Conservation (phyloP, 2,113 vertebrate species). For the Indicator maculatus region DNA sequence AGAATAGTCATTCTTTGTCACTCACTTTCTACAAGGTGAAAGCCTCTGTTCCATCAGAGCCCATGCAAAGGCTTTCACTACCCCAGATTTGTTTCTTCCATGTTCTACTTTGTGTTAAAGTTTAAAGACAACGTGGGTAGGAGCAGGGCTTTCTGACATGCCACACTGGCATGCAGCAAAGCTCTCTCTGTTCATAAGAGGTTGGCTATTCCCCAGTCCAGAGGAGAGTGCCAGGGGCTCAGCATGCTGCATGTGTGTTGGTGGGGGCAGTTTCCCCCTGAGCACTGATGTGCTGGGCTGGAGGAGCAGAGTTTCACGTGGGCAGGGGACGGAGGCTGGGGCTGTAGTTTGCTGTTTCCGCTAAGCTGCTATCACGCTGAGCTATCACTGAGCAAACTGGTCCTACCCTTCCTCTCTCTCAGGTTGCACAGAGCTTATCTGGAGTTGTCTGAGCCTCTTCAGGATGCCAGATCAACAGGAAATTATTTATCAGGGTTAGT, state of each 20-base stretch:
- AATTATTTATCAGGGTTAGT: neutral
- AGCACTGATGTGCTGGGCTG: neutral
- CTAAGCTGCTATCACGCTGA: neutral
- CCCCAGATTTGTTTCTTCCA: neutral
- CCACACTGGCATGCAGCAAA: neutral
- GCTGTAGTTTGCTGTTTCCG: neutral
- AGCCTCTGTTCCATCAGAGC: neutral
- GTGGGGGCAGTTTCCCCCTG: neutral
- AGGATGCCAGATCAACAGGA: neutral
- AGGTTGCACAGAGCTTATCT: neutral
- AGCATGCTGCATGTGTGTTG: accelerated
- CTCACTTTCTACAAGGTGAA: neutral
- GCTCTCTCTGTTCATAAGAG: neutral
- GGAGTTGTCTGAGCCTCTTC: neutral
- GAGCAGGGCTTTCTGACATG: neutral
- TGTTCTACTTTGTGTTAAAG: neutral
- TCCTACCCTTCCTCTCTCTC: neutral
- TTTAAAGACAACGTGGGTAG: neutral
- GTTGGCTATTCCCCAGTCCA: neutral
- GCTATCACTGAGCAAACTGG: neutral
- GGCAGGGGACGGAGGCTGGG: accelerated
- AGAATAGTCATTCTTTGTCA: neutral
- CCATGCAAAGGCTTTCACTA: accelerated
- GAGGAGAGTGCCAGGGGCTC: neutral
- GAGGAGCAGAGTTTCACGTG: neutral